Evolutionary conservation across 2,797 vertebrate species (phyloP).

Genomic region (Parotocinclus haroldoi): DNA sequence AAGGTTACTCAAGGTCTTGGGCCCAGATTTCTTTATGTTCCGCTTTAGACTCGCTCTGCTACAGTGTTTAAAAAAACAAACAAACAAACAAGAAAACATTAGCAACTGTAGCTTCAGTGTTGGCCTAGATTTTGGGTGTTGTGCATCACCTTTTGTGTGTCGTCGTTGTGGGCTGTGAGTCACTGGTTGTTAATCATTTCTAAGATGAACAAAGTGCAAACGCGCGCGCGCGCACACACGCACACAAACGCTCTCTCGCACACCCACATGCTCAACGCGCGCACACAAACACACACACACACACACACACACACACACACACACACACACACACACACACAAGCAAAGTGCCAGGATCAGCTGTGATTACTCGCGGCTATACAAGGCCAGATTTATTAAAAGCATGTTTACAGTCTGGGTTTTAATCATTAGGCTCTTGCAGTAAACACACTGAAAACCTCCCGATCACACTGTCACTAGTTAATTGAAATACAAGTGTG

Average conservation of each 20-base stretch:
- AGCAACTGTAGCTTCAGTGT: conserved; percentile 17
- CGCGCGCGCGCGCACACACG: conserved; percentile 16
- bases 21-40: no score
- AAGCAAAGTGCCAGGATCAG: conserved; percentile 47
- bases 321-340: conserved; percentile 24
- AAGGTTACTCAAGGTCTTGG: no score
- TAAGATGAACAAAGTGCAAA: conserved; percentile 56
- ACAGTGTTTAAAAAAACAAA: conserved; percentile 28
- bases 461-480: conserved; percentile 21
- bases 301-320: conserved; percentile 31
- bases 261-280: no score
- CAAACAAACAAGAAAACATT: not conserved
- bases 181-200: conserved; percentile 77
- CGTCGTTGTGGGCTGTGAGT: conserved; percentile 54
- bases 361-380: conserved; percentile 62
- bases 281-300: conserved; percentile 23
- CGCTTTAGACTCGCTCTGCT: conserved; percentile 1
- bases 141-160: conserved; percentile 36
- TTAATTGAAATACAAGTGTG: conserved; percentile 6
- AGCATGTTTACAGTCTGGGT: conserved; percentile 60
- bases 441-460: conserved; percentile 48
- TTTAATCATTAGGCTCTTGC: conserved; percentile 58
- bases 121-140: conserved; percentile 33
- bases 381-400: conserved; percentile 61
- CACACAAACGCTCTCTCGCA: no score